Conservation (phyloP, 2,113 vertebrate species). For the Scophthalmus maximus region DNA sequence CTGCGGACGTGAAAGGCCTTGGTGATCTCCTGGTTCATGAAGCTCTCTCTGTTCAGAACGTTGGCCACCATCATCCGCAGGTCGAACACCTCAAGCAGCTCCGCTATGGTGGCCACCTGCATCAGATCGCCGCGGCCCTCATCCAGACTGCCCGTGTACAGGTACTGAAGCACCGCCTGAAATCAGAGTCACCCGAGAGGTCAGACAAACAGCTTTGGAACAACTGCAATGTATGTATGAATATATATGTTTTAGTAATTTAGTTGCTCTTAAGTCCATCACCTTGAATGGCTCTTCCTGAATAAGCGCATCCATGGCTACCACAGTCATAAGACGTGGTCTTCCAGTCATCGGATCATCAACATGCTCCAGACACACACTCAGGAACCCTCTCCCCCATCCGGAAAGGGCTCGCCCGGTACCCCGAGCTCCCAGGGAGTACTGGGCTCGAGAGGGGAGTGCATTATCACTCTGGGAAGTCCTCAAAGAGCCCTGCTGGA, state of each 20-base stretch:
- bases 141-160: slow-evolving; percentile 89
- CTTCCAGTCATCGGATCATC: slow-evolving; percentile 84
- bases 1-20: slow-evolving; percentile 93
- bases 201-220: slow-evolving; percentile 18
- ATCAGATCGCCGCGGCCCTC: slow-evolving; percentile 84
- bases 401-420: slow-evolving; percentile 76
- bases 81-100: slow-evolving; percentile 92
- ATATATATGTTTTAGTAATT: not conserved
- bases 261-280: slow-evolving; percentile 4
- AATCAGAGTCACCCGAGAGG: slow-evolving; percentile 8
- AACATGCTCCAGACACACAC: slow-evolving; percentile 83
- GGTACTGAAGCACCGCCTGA: slow-evolving; percentile 87
- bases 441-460: slow-evolving; percentile 75
- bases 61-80: slow-evolving; percentile 94
- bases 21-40: slow-evolving; percentile 96
- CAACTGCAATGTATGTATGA: not conserved
- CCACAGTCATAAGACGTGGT: slow-evolving; percentile 85
- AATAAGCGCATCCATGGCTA: slow-evolving; percentile 86
- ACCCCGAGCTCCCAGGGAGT: slow-evolving; percentile 50
- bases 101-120: slow-evolving; percentile 90
- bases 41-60: slow-evolving; percentile 91
- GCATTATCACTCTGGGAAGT: slow-evolving; percentile 85
- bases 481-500: slow-evolving; percentile 78
- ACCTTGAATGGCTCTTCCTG: slow-evolving; percentile 86
- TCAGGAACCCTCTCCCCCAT: slow-evolving; percentile 89